Evolutionary conservation across 2,113 vertebrate species (phyloP).

Genomic region (Corvus moneduloides): DNA sequence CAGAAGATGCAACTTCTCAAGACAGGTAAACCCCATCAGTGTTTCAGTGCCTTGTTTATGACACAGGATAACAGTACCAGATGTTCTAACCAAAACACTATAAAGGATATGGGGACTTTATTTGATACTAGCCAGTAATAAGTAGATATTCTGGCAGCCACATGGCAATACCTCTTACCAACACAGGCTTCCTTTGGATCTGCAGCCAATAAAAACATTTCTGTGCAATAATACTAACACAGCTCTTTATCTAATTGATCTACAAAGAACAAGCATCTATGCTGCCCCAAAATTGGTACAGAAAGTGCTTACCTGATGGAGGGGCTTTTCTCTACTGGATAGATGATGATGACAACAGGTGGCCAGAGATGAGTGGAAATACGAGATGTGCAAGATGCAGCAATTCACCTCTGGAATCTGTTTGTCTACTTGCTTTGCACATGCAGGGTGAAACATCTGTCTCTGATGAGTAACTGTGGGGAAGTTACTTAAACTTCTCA

Average conservation of each 20-base stretch:
- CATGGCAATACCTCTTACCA: neutral
- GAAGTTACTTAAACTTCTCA: neutral
- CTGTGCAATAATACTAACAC: neutral
- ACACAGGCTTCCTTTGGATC: neutral
- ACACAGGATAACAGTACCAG: neutral
- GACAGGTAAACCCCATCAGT: neutral
- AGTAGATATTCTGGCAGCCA: neutral
- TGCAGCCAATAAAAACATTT: neutral
- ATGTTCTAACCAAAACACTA: neutral
- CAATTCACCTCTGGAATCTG: neutral
- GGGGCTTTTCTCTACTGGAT: neutral
- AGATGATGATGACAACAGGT: neutral
- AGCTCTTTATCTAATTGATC: neutral
- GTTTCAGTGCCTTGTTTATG: neutral
- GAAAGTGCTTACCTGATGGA: neutral
- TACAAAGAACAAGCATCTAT: neutral
- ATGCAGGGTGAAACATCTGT: neutral
- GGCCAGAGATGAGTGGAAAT: neutral
- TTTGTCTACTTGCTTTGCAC: neutral
- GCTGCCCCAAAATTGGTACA: neutral
- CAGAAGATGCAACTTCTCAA: neutral
- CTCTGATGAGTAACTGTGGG: neutral
- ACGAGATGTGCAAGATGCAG: neutral
- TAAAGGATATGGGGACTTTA: neutral
- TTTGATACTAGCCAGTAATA: neutral